Base-by-base conservation (phyloP, 1,140 invertebrate species). In the Colletes gigas region DNA sequence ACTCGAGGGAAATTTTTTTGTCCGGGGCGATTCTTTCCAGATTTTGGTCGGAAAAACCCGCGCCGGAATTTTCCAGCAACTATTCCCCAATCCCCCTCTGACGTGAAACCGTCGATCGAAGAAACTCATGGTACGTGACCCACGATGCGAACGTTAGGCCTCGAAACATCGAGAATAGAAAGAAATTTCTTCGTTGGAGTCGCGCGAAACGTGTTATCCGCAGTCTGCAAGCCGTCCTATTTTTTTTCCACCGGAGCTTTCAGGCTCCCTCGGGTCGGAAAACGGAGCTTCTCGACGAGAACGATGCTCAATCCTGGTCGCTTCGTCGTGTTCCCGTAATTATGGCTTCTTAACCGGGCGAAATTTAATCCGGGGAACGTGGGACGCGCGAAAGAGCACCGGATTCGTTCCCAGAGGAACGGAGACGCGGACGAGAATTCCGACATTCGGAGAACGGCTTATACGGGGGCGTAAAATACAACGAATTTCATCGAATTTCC, bases 341-440 rank as follows among this genome's bases (percentile, higher is more conserved):
- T 74, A 70, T 55, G 19, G 39, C 21, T 68, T 63, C 50, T 81
- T 84, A 85, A 77, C 54, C 52, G 39, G 39, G n/a, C 54, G 68
- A 62, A 81, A 73, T 83, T 80, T 76, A 77, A 84, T 73, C 52
- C 52, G 12, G 3, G 30, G 12, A 80, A 63, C 55, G 39, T 74
- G 44, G 44, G 21, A 15, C 54, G 19, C 50, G n/a, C 71, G 52
- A 63, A 66, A 55, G 30, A 70, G 15, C 70, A 10, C 14, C 54
- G 50, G 47, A 19, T 12, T 39, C n/a, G 21, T 63, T 14, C 30
- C 3, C 9, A 0, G 9, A 9, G 21, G 21, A 3, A 39, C 19
- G 19, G 1, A 21, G 41, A 57, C 10, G 10, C 50, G 30, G 60
- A 44, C 39, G 50, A 47, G 62, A 75, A 78, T 71, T 47, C 17